Evolutionary conservation across 23 tunicate species (phyloP), one percentile per base, ranked within the genome.

Genomic region (Oikopleura dioica): DNA sequence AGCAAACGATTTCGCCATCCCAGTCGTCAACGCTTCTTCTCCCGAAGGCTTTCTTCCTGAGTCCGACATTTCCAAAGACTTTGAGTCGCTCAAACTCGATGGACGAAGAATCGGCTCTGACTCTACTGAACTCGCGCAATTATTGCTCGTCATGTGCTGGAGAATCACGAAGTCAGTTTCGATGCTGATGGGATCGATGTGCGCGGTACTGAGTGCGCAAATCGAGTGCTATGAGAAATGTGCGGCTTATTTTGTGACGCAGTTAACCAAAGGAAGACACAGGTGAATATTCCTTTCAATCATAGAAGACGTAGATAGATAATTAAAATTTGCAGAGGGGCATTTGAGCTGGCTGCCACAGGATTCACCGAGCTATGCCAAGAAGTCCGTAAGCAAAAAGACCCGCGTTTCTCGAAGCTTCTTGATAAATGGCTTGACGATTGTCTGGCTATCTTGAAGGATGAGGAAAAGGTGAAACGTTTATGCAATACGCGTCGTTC

Each of bases 111-210:
- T 21, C 33, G 72, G 33, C 72, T 2, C 4, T 16, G 72, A 63
- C 2, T 63, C 72, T 12, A 63, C 32, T 31, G 72, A 63, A 2
- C 30, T 28, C 33, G 72, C 72, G 4, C 72, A 63, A 63, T 28
- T 23, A 2, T 31, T 63, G 2, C 72, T 63, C 29, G 72, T 63
- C 72, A 63, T 63, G 72, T 63, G 72, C 72, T 63, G 72, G 72
- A 24, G 72, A 24, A 63, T 63, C 30, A 28, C 72, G 33, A 63
- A 63, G 26, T 63, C 72, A 2, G 72, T 28, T 63, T 63, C 72
- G 26, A 63, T 63, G 72, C 33, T 63, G 2, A 44, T 44, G 55
- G 72, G 72, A 12, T 23, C 72, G 5, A 63, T 63, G 16, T 63
- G 72, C 26, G 5, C 32, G 4, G 26, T 63, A 12, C 5, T 63